These are phyloP conservation scores for Euproctis similis DNA, from an alignment of 2,888 invertebrate genomes.

Conservation along the genomic window DNA sequence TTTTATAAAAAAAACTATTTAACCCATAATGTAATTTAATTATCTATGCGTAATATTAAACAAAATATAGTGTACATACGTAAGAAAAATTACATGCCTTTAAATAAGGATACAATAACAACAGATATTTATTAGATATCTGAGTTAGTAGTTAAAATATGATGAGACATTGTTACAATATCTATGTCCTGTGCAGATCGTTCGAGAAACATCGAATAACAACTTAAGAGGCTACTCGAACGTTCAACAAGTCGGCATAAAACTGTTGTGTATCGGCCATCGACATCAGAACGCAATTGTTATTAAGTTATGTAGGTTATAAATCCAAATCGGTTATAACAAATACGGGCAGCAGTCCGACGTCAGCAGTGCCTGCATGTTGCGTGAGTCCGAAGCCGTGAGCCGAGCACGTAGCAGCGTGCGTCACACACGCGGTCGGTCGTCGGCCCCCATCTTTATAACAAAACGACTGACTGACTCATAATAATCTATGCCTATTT, in stretches of 20 bases:
- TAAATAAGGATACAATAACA: too few relatives aligned
- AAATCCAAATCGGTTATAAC: constrained; percentile 24
- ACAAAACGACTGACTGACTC: constrained; percentile 46
- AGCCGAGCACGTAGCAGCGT: constrained; percentile 22
- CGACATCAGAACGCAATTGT: constrained; percentile 15
- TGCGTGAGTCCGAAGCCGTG: constrained; percentile 23
- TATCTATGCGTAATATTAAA: too few relatives aligned
- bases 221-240: too few relatives aligned
- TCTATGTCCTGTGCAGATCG: too few relatives aligned
- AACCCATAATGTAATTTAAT: too few relatives aligned
- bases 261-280: constrained; percentile 12
- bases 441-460: constrained; percentile 58
- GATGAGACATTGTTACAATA: too few relatives aligned
- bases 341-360: constrained; percentile 21
- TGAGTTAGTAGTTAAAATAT: too few relatives aligned
- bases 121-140: too few relatives aligned
- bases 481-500: constrained; percentile 42
- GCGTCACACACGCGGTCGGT: constrained; percentile 52
- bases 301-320: constrained; percentile 22
- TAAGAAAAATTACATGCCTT: too few relatives aligned
- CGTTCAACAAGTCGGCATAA: constrained; percentile 10
- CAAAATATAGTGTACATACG: too few relatives aligned
- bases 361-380: constrained; percentile 17
- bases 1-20: too few relatives aligned
- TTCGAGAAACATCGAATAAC: too few relatives aligned